A percentile compares a stretch with the other conserved stretches of the same genome.
These are phyloP conservation scores for Ctenopoma multispine DNA, from an alignment of 2,797 vertebrate genomes.

Conservation along the genomic window DNA sequence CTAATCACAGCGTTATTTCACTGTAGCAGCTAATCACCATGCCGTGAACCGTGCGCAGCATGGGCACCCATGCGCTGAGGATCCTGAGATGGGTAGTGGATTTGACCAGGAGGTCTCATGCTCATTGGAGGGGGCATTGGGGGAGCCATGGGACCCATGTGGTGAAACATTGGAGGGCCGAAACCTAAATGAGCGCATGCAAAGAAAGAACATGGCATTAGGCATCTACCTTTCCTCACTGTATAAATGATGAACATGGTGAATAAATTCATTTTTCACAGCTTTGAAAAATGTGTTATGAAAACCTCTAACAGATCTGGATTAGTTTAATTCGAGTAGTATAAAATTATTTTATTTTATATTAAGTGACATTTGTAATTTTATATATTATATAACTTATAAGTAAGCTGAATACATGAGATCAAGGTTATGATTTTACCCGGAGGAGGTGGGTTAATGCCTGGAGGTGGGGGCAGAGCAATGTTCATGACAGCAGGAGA, in stretches of 20 bases:
- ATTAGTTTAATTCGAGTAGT: neutral
- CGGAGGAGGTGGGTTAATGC: slow-evolving; percentile 95
- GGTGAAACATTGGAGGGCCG: slow-evolving; percentile 90
- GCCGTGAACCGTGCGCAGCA: slow-evolving; percentile 81
- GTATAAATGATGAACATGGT: neutral
- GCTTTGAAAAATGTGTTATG: neutral
- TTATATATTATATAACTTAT: too few relatives aligned
- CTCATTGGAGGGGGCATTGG: slow-evolving; percentile 91
- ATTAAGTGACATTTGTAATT: too few relatives aligned
- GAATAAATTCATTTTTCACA: neutral
- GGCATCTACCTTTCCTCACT: neutral
- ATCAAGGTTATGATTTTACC: slow-evolving; percentile 70
- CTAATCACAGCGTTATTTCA: slow-evolving; percentile 20
- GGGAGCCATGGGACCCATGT: slow-evolving; percentile 94
- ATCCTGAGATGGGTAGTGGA: slow-evolving; percentile 99
- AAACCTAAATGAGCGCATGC: slow-evolving; percentile 84
- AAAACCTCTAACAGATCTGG: neutral
- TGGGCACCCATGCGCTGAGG: slow-evolving; percentile 99
- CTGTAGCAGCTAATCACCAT: slow-evolving; percentile 65
- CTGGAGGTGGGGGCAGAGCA: slow-evolving; percentile 93
- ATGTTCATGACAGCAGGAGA: slow-evolving; percentile 95
- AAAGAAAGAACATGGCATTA: slow-evolving; percentile 6
- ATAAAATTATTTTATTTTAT: too few relatives aligned
- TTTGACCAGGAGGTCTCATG: slow-evolving; percentile 96
- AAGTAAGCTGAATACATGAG: neutral